Evolutionary conservation across 2,888 invertebrate species (phyloP), one percentile per base, ranked within the genome.

Genomic region (Prenolepis imparis): DNA sequence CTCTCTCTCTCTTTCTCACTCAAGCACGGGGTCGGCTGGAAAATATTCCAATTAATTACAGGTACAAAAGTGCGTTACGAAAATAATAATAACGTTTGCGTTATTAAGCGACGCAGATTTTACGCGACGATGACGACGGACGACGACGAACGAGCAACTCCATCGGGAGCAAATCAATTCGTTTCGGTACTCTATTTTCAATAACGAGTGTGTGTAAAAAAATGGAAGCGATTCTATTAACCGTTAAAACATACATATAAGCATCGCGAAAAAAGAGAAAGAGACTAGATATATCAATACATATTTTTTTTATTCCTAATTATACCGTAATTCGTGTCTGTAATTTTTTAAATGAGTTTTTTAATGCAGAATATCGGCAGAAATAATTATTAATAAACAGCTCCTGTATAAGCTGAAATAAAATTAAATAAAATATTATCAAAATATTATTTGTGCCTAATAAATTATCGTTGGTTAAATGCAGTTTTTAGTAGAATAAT

Each of bases 1-100:
- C 28, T 32, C 28, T 32, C 28, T 32, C 28, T 32, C 28, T 32
- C 1, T 28, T 2, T 32, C 28, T 32, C 28, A 15, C 18, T 44
- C 44, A 44, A 39, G 32, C 28, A 77, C 72, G 77, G 72, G 77
- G 72, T 77, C 77, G 70, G 77, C 70, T 70, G 77, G 70, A 52
- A 70, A 77, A 77, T 77, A 77, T 77, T 44, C 77, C n/a, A 77
- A 77, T 77, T 77, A 77, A 77, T 77, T 77, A 77, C 70, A 77
- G 73, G 59, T 59, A 72, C 59, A 80, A 72, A 72, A 80, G 78
- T 72, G 72, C 78, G 73, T 80, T 72, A 72, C 73, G 59, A 44
- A 57, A 72, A 80, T 59, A 36, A 36, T 32, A 72, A 80, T 59
- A 36, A 36, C 44, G 73, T 77, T 77, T 77, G 77, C 77, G 55